Base-by-base conservation (phyloP, 64 coral and sea anemone species). In the Montipora efflorescens region DNA sequence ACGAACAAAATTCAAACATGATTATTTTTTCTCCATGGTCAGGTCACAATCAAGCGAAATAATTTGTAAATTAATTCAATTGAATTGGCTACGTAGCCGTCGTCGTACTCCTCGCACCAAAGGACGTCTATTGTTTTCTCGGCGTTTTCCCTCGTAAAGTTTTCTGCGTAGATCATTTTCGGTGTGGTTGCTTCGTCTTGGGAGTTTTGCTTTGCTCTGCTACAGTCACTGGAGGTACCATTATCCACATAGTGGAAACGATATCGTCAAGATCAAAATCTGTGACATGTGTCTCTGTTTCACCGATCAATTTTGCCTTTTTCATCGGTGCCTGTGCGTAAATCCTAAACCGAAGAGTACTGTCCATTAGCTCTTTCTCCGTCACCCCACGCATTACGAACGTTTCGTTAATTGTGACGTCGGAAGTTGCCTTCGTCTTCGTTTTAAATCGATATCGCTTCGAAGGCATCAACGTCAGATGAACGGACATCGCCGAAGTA, bases 251-350 rank as follows among this genome's bases (percentile, higher is more conserved):
- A 25, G 92, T 88, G 0, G 82, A 79, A 2, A 62, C 92, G 7
- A 88, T 74, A 49, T 93, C 92, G 43, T 93, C 92, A 62, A 93
- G 59, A 79, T 93, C 92, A 73, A 93, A 93, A 20, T 77, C 85
- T 11, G 87, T 93, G 0, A 88, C 84, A 36, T 93, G 59, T 3
- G 62, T 77, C 11, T 79, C 59, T 67, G 84, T 88, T 81, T 93
- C 92, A 5, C 92, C 92, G 3, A 93, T 75, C 14, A 93, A 15
- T 59, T 74, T 87, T 2, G 83, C 92, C n/a, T 78, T 93, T 48
- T 87, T 87, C 66, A 93, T 55, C 7, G 77, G 87, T 25, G 77
- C 92, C 14, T 88, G 83, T 11, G 83, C 77, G 76, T 93, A 93
- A 28, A 88, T 78, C 1, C 92, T 59, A 74, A 93, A 93, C 10